A percentile compares a stretch with the other conserved stretches of the same genome.
Conservation (phyloP, 1,140 invertebrate genomes). For the Sitodiplosis mosellana region DNA sequence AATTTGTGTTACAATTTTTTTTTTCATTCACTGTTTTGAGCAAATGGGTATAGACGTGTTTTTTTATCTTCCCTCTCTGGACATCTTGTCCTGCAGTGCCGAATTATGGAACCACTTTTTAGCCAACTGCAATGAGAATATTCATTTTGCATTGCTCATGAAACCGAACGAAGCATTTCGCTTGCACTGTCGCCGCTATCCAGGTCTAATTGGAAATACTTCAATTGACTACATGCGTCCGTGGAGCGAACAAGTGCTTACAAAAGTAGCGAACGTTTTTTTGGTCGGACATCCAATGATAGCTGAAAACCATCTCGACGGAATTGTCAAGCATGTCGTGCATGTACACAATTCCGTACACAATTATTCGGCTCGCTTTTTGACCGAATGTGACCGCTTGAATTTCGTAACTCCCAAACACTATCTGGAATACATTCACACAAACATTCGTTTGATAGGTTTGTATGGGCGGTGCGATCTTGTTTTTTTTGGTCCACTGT, state of each 20-base stretch:
- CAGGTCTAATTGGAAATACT: conserved; percentile 78
- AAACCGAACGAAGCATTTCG: conserved; percentile 67
- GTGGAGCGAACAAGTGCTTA: conserved; percentile 76
- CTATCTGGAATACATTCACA: conserved; percentile 68
- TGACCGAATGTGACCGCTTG: conserved; percentile 45
- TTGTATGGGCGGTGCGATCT: conserved; percentile 20
- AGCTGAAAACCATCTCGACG: conserved; percentile 39
- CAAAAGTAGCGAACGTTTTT: conserved; percentile 66
- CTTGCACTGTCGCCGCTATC: conserved; percentile 71
- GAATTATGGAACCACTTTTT: conserved; percentile 72
- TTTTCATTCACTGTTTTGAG: no score
- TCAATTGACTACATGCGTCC: conserved; percentile 87
- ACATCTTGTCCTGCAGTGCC: conserved; percentile 29
- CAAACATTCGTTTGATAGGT: conserved; percentile 53
- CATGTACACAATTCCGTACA: conserved; percentile 58
- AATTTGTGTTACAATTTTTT: no score
- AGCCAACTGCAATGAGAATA: conserved; percentile 52
- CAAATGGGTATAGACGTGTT: no score
- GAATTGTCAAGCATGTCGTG: conserved; percentile 64
- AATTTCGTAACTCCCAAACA: conserved; percentile 84
- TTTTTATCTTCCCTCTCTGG: no score
- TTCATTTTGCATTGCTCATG: conserved; percentile 81
- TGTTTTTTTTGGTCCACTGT: not conserved
- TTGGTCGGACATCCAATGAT: conserved; percentile 40
- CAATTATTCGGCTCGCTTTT: conserved; percentile 51